A percentile compares a stretch with the other conserved stretches of the same genome.
Conservation (phyloP, 2,888 invertebrate genomes). For the Cheilosia vernalis region DNA sequence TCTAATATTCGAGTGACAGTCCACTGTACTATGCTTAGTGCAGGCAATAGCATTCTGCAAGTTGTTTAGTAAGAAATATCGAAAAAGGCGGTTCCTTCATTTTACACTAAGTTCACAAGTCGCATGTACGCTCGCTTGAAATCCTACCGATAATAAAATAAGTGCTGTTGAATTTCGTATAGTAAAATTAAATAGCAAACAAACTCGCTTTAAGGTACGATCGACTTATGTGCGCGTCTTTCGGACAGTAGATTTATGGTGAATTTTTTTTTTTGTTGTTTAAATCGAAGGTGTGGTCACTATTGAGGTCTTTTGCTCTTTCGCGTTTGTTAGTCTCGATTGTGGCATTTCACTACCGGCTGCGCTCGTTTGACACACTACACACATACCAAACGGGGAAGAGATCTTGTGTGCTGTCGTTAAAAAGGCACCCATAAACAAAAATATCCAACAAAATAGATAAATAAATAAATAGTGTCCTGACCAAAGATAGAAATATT, state of each 20-base stretch:
- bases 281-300: slow-evolving; percentile 68
- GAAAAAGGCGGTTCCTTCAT: slow-evolving; percentile 67
- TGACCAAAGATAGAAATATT: slow-evolving; percentile 65
- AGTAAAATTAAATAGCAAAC: background rate
- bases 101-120: slow-evolving; percentile 19
- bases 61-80: slow-evolving; percentile 65
- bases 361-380: slow-evolving; percentile 46
- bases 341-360: slow-evolving; percentile 46
- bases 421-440: slow-evolving; percentile 36
- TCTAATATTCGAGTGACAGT: slow-evolving; percentile 51
- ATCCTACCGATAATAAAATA: slow-evolving; percentile 17
- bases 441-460: slow-evolving; percentile 25
- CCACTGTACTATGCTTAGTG: slow-evolving; percentile 54
- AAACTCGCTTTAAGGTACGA: slow-evolving; percentile 21
- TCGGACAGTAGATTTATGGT: slow-evolving; percentile 40
- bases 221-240: slow-evolving; percentile 26
- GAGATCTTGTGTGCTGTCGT: slow-evolving; percentile 39
- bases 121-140: slow-evolving; percentile 20
- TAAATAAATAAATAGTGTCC: slow-evolving; percentile 43
- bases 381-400: slow-evolving; percentile 15
- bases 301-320: slow-evolving; percentile 41
- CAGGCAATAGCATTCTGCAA: slow-evolving; percentile 62
- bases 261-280: slow-evolving; percentile 15
- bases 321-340: slow-evolving; percentile 13
- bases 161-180: background rate